Conservation (phyloP, 2,888 invertebrate genomes). For the Euzetes globulus region DNA sequence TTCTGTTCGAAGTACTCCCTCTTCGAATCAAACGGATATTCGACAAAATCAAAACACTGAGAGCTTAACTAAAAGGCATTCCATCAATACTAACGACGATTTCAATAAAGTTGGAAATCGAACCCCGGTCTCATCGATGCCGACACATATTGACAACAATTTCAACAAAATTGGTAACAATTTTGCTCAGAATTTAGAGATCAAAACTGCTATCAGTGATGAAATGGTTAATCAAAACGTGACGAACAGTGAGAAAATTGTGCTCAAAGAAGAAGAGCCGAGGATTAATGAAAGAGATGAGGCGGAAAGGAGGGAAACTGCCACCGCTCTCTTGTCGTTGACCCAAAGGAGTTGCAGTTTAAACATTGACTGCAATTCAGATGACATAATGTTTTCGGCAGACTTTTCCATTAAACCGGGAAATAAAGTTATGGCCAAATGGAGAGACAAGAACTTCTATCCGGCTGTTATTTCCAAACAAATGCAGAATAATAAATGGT, state of each 20-base stretch:
- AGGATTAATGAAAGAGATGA: slow-evolving; percentile 10
- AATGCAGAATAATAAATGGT: slow-evolving; percentile 32
- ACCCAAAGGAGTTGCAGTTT: background rate
- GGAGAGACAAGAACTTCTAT: slow-evolving; percentile 42
- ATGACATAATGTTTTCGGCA: background rate
- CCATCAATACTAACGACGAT: background rate
- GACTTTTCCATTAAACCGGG: slow-evolving; percentile 2
- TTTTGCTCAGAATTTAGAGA: background rate
- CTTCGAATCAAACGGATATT: too few species aligned
- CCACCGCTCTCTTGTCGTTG: slow-evolving; percentile 6
- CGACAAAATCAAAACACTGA: slow-evolving; percentile 7
- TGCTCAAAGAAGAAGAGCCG: background rate
- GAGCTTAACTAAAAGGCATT: slow-evolving; percentile 15
- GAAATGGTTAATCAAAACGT: background rate
- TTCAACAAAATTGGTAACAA: background rate
- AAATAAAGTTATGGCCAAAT: slow-evolving; percentile 41
- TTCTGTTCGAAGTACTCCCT: slow-evolving; percentile 7
- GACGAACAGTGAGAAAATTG: background rate
- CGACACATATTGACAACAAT: background rate
- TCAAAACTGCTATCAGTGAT: background rate
- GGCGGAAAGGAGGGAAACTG: slow-evolving; percentile 20
- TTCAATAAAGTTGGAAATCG: background rate
- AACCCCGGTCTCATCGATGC: background rate
- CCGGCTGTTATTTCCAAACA: slow-evolving; percentile 38
- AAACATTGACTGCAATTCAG: background rate